Evolutionary conservation across 2,113 vertebrate genomes (phyloP), one percentile per base, ranked within the genome.

Genomic region (Corvus moneduloides): DNA sequence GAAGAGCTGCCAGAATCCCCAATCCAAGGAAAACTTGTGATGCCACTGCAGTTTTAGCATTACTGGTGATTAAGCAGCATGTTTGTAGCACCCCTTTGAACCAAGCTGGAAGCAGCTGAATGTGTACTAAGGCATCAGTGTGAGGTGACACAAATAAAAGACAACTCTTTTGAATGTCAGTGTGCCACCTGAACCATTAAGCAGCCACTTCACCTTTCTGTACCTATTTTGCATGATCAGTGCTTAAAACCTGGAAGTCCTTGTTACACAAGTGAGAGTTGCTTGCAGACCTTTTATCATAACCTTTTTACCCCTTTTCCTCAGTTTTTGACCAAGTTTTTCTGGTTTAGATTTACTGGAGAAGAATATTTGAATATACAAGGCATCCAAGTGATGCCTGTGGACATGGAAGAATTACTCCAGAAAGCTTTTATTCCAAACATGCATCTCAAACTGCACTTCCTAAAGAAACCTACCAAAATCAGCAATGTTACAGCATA

Each of bases 391-490:
- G 55, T 81, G 62, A 98, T 97, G 4, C 66, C 6, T 98, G 97
- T 98, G 98, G 24, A 87, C 98, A 33, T 98, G 98, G 98, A 97
- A 96, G 97, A 99, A 99, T 84, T 97, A 98, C 4, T 6, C 98
- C 30, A 30, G 56, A 66, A 43, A 46, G 98, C 98, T 48, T 86
- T 48, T 79, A 48, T 1, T 52, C 7, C 43, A 67, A 84, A 72
- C 7, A 21, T 2, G 15, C 98, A 98, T 87, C 77, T 99, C 72
- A 99, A 99, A 89, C 91, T 99, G 83, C 88, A 95, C 61, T 98
- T 98, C 87, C 98, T 98, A 87, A 98, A 96, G 88, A 99, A 98
- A 80, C 98, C 98, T 94, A 98, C 98, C 33, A 98, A 97, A 97
- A 52, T 64, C 58, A 92, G 19, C 16, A 52, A 19, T 49, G 32